Base-by-base conservation (phyloP, 37 sponge, comb jelly and placozoan genomes). In the Amphimedon queenslandica region DNA sequence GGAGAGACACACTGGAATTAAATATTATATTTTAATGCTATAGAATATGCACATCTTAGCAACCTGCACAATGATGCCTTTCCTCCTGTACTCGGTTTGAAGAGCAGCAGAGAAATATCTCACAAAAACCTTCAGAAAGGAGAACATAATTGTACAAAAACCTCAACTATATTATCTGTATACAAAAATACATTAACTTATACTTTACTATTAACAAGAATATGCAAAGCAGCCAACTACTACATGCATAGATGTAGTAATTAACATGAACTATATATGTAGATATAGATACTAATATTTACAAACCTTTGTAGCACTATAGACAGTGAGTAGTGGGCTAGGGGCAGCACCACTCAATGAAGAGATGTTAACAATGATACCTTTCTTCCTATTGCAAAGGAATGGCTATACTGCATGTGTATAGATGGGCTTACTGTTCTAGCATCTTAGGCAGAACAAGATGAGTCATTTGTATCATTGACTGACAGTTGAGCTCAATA, bases 1-100 rank as follows among this genome's bases (percentile, higher is more conserved):
- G 88, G 88, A 28, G 28, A 35, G 8, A 88, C 83, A 42, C 32
- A 40, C 80, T 86, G 67, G 37, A 47, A 39, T n/a, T 5, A 60
- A 60, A 25, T 11, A 25, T 60, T 60, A 11, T 25, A 6, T 11
- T 60, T 60, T 60, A 60, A n/a, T n/a, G n/a, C n/a, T n/a, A n/a
- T n/a, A n/a, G n/a, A n/a, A n/a, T n/a, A n/a, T n/a, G 61, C 27
- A 13, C 8, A 60, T n/a, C 27, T 11, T 57, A 73, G 21, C 25
- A 42, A 85, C 90, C 73, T 91, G 88, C 16, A 87, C 76, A 56
- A 91, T 82, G 58, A 87, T 91, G 36, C 85, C 84, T 39, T 82
- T 84, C 2, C 11, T 25, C 36, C 40, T 38, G 67, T 92, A 87
- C 56, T 87, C 92, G 40, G 57, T 32, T 16, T 31, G 67, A 6